phyloP scores from a whole-genome alignment of 2,113 vertebrate species.

The Chaetorhynchus papuensis region DNA sequence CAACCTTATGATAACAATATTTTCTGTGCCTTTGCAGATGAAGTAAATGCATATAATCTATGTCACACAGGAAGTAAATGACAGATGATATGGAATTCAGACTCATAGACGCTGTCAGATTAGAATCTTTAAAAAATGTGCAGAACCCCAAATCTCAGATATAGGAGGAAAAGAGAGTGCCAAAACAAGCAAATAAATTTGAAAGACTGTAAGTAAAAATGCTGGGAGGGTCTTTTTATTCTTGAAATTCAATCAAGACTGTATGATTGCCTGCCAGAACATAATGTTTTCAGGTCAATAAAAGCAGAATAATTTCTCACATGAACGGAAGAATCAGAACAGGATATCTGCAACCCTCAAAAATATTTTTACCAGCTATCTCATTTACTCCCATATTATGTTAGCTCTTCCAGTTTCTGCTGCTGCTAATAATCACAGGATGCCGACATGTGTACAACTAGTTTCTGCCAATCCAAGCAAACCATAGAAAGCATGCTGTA shows the following conservation, averaged over 20 bases:
- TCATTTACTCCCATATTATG: neutral
- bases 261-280: neutral
- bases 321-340: neutral
- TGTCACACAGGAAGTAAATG: neutral
- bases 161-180: neutral
- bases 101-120: neutral
- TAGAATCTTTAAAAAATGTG: constrained; percentile 7
- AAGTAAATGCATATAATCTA: neutral
- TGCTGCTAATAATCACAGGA: constrained; percentile 35
- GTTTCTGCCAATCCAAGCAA: constrained; percentile 51
- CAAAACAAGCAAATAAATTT: constrained; percentile 32
- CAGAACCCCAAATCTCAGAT: neutral
- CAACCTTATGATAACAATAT: neutral
- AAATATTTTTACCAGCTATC: neutral
- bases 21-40: neutral
- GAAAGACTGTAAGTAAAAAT: neutral
- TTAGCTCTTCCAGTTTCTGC: constrained; percentile 11
- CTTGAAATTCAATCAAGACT: neutral
- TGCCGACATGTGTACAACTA: constrained; percentile 13
- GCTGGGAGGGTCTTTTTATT: neutral
- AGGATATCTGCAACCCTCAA: neutral
- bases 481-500: neutral
- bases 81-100: neutral
- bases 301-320: neutral
- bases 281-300: constrained; percentile 7